Evolutionary conservation across 23 tunicate genomes (phyloP), one percentile per base, ranked within the genome.

Genomic region (Ciona savignyi): DNA sequence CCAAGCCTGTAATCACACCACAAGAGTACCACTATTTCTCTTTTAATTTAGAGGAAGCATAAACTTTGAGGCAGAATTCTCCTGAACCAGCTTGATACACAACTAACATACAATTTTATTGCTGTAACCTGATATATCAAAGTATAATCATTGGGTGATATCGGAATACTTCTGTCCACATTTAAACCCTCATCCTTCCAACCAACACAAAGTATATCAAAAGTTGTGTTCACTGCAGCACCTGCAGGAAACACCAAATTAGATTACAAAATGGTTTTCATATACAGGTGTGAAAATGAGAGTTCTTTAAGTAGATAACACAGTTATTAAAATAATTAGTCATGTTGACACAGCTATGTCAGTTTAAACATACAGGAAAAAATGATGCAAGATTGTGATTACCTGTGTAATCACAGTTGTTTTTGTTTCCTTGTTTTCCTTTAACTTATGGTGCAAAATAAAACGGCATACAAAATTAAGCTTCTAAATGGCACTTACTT

Each of bases 141-240:
- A 24, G 82, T 27, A 29, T 62, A 81, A 20, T 81, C 85, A 33
- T 66, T 66, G 22, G 60, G 23, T 19, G 78, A 27, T 42, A 81
- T 73, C 3, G 29, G 64, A 63, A 28, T 29, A 49, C 35, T 65
- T 23, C 85, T 65, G 67, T 81, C 83, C 0, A 67, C 95, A 65
- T 87, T 81, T 9, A 87, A 33, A 21, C 95, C 95, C 77, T 87
- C 95, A 76, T 87, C 95, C 76, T 81, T 87, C 95, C 95, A 87
- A 32, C 65, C 71, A 21, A 31, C 0, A 35, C 95, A 87, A 6
- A 68, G 4, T 4, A 87, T 71, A 2, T 82, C 76, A 72, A 87
- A 87, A 0, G 86, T 87, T 35, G 60, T 30, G 42, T 81, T 81
- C 70, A 81, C 33, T 24, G 82, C 68, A 71, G 75, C 34, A 22